phyloP scores from a whole-genome alignment of 2,888 invertebrate species.

The Microchrysa polita region DNA sequence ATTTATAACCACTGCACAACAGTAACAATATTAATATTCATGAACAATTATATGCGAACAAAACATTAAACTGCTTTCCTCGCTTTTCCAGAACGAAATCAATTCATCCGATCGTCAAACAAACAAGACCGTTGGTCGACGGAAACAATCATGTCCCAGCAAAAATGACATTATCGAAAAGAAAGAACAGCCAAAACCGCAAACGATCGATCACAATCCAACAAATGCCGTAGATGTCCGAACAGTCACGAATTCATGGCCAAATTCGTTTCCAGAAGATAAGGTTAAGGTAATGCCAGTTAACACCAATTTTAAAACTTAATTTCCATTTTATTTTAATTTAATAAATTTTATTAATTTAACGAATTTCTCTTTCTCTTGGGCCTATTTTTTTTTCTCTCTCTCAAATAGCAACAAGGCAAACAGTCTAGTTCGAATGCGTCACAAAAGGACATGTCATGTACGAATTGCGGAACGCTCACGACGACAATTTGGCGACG shows the following conservation, averaged over 20 bases:
- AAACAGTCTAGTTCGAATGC: constrained; percentile 48
- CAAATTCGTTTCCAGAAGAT: constrained; percentile 39
- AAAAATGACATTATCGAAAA: constrained; percentile 55
- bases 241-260: constrained; percentile 34
- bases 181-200: constrained; percentile 1
- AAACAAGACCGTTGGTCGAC: constrained; percentile 67
- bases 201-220: constrained; percentile 8
- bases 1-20: too few relatives aligned
- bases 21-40: too few relatives aligned
- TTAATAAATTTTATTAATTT: not conserved
- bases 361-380: not conserved
- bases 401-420: constrained; percentile 15
- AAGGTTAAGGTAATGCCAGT: constrained; percentile 36
- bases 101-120: constrained; percentile 54
- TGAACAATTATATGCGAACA: too few relatives aligned
- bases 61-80: too few relatives aligned
- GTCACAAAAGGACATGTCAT: constrained; percentile 77
- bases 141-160: constrained; percentile 85
- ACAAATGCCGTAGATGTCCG: constrained; percentile 9
- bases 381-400: too few relatives aligned
- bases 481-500: constrained; percentile 98
- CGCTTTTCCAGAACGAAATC: constrained; percentile 52
- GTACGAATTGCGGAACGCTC: constrained; percentile 97
- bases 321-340: constrained; percentile 14
- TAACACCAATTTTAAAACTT: too few relatives aligned